phyloP scores from a whole-genome alignment of 1,140 invertebrate genomes.

The Aphaenogaster ashmeadi region DNA sequence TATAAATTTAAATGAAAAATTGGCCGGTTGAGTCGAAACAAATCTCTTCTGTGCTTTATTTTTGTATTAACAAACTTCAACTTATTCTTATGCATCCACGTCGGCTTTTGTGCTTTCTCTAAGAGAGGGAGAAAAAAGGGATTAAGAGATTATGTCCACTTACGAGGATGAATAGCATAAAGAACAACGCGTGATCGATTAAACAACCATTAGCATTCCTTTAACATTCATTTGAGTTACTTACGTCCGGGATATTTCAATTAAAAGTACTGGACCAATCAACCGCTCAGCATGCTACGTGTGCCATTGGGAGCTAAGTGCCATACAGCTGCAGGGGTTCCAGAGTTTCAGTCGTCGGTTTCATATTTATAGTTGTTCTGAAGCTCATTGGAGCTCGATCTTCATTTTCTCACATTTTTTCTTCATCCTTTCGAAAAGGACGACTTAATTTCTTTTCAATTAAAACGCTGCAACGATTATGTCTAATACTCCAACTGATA shows the following conservation, averaged over 20 bases:
- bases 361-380: constrained; percentile 38
- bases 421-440: background rate
- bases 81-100: background rate
- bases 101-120: background rate
- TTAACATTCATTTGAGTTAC: constrained; percentile 66
- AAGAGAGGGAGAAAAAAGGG: background rate
- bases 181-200: background rate
- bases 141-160: background rate
- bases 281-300: constrained; percentile 66
- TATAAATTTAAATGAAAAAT: too few species aligned
- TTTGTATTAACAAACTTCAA: background rate
- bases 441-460: background rate
- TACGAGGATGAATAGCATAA: background rate
- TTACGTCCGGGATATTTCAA: constrained; percentile 82
- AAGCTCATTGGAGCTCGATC: background rate
- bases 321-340: constrained; percentile 49
- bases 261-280: constrained; percentile 78
- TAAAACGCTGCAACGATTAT: constrained; percentile 17
- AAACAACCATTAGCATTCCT: constrained; percentile 9
- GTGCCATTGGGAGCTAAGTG: constrained; percentile 68
- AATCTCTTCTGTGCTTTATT: background rate
- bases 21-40: too few species aligned
- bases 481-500: background rate
- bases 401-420: constrained; percentile 7
- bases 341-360: constrained; percentile 20